Evolutionary conservation across 2,888 invertebrate genomes (phyloP).

Genomic region (Cremastobaeus sp.): DNA sequence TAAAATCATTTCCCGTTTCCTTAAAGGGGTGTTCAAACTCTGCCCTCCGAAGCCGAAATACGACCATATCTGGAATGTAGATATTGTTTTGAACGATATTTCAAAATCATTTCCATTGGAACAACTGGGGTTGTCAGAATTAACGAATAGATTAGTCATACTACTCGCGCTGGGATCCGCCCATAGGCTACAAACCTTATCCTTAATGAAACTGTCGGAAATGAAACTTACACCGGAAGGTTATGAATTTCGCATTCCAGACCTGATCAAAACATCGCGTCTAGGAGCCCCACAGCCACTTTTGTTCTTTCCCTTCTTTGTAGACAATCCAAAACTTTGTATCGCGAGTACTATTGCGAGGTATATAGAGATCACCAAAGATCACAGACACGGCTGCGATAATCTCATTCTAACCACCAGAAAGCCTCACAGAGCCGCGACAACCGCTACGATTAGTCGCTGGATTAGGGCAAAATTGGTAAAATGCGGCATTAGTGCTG

Average conservation of each 20-base stretch:
- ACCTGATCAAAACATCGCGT: not conserved
- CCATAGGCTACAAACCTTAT: not conserved
- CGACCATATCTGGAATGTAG: slow-evolving; percentile 8
- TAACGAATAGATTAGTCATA: slow-evolving; percentile 8
- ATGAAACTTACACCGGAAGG: not conserved
- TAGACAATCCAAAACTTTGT: not conserved
- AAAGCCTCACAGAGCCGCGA: not conserved
- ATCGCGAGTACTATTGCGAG: not conserved
- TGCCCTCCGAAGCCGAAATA: slow-evolving; percentile 9
- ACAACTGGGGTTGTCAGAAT: not conserved
- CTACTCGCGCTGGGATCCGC: slow-evolving; percentile 1
- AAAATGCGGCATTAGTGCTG: not conserved
- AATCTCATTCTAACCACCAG: not conserved
- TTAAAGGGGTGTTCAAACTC: slow-evolving; percentile 4
- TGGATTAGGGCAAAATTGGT: not conserved
- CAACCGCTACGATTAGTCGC: slow-evolving; percentile 4
- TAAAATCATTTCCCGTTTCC: not conserved
- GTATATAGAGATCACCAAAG: not conserved
- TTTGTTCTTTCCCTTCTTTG: not conserved
- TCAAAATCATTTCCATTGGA: slow-evolving; percentile 2
- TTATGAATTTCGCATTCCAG: not conserved
- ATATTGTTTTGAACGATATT: not conserved
- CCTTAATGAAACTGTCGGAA: not conserved
- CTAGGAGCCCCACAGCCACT: not conserved
- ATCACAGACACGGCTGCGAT: not conserved